Evolutionary conservation across 2,113 vertebrate species (phyloP).

Genomic region (Petaurus breviceps): DNA sequence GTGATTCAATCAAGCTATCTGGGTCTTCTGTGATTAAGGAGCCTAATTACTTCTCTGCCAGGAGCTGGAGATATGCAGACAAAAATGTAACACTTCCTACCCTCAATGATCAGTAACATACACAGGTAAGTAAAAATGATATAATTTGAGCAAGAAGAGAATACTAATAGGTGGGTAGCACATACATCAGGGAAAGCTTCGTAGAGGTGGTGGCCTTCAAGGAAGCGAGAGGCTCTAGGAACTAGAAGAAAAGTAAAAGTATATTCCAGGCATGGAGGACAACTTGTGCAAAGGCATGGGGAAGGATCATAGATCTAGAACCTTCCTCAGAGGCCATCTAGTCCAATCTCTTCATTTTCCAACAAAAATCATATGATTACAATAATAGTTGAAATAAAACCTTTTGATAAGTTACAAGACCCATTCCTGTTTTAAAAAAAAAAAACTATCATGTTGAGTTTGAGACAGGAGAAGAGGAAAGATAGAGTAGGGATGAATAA

Average conservation of each 20-base stretch:
- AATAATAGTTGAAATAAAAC: background rate
- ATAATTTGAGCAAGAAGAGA: too few relatives aligned
- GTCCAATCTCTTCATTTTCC: background rate
- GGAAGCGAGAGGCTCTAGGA: background rate
- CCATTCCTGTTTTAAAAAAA: background rate
- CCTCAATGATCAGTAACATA: background rate
- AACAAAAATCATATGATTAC: background rate
- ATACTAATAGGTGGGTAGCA: background rate
- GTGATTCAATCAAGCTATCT: background rate
- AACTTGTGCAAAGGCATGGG: background rate
- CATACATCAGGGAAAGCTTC: background rate
- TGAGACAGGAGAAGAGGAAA: background rate
- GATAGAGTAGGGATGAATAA: background rate
- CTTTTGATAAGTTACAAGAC: background rate
- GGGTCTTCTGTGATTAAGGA: background rate
- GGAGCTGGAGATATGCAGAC: background rate
- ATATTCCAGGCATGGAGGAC: background rate
- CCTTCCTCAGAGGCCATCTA: background rate
- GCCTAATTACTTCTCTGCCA: background rate
- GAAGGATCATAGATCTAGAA: background rate
- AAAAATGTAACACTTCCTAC: background rate
- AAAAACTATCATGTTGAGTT: background rate
- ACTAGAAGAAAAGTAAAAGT: background rate
- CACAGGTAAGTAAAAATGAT: too few relatives aligned
- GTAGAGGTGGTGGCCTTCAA: background rate